Evolutionary conservation across 2,113 vertebrate species (phyloP).

Genomic region (Nicator chloris): DNA sequence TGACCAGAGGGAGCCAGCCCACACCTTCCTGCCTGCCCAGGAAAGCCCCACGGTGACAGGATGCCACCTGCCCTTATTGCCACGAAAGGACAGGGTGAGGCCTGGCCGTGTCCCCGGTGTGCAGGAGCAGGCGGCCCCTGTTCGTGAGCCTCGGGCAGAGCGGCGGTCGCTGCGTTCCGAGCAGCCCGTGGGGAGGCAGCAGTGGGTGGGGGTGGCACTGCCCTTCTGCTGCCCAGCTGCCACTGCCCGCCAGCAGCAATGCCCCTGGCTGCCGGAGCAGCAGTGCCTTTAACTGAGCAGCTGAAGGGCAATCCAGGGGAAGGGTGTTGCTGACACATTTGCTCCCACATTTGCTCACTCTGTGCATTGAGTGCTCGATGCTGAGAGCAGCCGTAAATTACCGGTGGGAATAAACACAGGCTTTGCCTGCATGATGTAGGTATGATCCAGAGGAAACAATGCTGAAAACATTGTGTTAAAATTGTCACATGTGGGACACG

Average conservation of each 20-base stretch:
- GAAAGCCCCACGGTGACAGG: background rate
- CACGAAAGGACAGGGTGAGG: background rate
- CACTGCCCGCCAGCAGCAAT: background rate
- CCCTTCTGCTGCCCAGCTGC: background rate
- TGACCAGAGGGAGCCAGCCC: background rate
- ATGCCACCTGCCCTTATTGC: background rate
- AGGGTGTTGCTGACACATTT: background rate
- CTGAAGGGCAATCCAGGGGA: background rate
- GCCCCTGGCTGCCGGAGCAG: background rate
- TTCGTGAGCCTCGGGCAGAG: fast-evolving
- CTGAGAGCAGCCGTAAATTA: background rate
- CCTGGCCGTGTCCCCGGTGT: fast-evolving
- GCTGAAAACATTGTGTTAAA: background rate
- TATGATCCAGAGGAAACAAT: background rate
- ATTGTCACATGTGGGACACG: background rate
- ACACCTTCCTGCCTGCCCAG: background rate
- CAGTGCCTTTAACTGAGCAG: background rate
- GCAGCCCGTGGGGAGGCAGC: background rate
- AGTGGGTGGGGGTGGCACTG: background rate
- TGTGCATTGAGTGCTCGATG: fast-evolving
- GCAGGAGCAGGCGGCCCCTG: background rate
- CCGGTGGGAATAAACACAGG: fast-evolving
- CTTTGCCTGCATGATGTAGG: fast-evolving
- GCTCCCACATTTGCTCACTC: background rate
- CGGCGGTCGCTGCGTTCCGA: fast-evolving